These are phyloP conservation scores for Lichenostomus cassidix DNA, from an alignment of 2,113 vertebrate genomes.

Conservation along the genomic window DNA sequence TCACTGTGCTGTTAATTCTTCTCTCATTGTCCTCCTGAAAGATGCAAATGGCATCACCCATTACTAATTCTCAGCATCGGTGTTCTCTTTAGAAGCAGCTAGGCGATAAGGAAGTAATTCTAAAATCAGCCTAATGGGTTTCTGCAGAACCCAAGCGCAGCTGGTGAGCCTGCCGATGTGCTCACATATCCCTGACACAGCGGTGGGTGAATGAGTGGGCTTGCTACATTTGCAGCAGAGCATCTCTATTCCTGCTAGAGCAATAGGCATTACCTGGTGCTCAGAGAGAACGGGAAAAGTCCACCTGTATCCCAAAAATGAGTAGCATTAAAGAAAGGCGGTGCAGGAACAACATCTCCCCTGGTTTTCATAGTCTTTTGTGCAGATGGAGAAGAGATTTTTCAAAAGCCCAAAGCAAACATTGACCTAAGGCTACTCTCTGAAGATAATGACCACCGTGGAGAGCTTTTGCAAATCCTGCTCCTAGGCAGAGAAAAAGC, in stretches of 20 bases:
- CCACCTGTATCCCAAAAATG: background rate
- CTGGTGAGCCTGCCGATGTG: background rate
- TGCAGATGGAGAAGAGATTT: background rate
- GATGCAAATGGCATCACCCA: background rate
- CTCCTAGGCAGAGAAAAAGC: background rate
- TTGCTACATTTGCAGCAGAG: background rate
- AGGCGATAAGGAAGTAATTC: background rate
- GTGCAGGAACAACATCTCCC: background rate
- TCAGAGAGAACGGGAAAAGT: background rate
- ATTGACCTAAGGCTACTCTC: background rate
- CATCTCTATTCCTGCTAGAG: background rate
- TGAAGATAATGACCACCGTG: background rate
- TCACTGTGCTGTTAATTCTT: background rate
- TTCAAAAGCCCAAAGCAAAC: background rate
- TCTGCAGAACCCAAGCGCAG: background rate
- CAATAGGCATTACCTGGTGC: background rate
- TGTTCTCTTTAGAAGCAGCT: background rate
- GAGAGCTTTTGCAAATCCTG: slow-evolving; percentile 2
- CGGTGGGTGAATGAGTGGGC: background rate
- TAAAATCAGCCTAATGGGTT: background rate
- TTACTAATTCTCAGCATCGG: background rate
- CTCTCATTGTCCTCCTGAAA: background rate
- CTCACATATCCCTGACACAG: background rate
- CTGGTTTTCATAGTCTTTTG: background rate
- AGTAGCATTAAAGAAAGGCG: background rate